phyloP scores from a whole-genome alignment of 2,888 invertebrate species.

The Phragmatobia fuliginosa region DNA sequence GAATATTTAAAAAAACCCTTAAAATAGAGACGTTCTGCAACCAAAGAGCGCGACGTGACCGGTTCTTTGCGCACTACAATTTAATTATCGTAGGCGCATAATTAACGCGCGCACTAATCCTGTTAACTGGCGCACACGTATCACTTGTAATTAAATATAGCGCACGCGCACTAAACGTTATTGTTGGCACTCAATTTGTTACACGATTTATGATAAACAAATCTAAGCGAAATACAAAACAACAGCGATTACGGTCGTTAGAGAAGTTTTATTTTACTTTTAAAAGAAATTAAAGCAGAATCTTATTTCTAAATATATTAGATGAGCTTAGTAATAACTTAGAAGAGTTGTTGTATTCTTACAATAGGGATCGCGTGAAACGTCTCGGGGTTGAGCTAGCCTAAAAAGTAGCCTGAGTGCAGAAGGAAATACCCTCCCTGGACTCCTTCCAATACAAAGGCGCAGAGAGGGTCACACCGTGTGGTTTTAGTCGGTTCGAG shows the following conservation, averaged over 20 bases:
- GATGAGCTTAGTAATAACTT: too few relatives aligned
- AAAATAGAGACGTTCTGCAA: background rate
- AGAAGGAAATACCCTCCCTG: too few relatives aligned
- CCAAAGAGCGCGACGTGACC: background rate
- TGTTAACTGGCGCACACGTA: constrained; percentile 23
- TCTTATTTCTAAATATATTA: background rate
- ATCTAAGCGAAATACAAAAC: background rate
- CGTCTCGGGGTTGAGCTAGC: too few relatives aligned
- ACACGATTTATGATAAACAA: constrained; percentile 6
- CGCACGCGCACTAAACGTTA: constrained; percentile 4
- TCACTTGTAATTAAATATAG: constrained; percentile 16
- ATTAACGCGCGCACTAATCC: constrained; percentile 36
- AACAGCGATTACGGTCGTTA: background rate
- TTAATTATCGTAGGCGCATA: constrained; percentile 37
- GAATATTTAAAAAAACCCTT: too few relatives aligned
- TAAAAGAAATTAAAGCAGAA: too few relatives aligned
- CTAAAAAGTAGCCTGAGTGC: too few relatives aligned
- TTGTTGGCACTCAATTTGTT: background rate
- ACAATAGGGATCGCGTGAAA: too few relatives aligned
- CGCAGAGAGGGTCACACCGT: too few relatives aligned
- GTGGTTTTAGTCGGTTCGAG: too few relatives aligned
- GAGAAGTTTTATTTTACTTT: too few relatives aligned
- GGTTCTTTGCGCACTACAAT: constrained; percentile 19
- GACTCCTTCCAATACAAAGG: too few relatives aligned
- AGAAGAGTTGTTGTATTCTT: too few relatives aligned